A percentile compares a stretch with the other conserved stretches of the same genome.
Conservation (phyloP, 1,140 invertebrate genomes). For the Drosophila nikananu region DNA sequence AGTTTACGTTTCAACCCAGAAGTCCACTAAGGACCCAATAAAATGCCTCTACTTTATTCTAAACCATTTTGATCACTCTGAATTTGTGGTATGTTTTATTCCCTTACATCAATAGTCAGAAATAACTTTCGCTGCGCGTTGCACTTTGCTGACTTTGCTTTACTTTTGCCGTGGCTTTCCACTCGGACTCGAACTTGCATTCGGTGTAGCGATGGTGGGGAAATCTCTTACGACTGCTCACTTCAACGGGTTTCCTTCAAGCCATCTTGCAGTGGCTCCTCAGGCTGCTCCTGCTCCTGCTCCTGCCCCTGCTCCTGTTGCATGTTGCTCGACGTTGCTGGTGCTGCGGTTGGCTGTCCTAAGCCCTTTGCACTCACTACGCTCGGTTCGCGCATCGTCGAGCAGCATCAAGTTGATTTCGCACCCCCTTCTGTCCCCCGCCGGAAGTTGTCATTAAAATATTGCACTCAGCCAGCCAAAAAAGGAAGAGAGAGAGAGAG, state of each 20-base stretch:
- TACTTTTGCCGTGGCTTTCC: constrained; percentile 29
- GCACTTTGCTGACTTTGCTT: constrained; percentile 49
- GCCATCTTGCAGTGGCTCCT: constrained; percentile 11
- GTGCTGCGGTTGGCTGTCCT: constrained; percentile 19
- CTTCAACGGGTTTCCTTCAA: constrained; percentile 52
- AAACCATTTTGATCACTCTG: not conserved
- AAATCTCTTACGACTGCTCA: constrained; percentile 48
- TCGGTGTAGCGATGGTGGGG: not conserved
- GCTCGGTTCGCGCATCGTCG: constrained; percentile 50
- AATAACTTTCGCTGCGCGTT: constrained; percentile 36
- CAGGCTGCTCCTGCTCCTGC: not conserved
- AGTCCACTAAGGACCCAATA: not conserved
- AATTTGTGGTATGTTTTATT: not conserved
- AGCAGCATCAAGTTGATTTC: constrained; percentile 45
- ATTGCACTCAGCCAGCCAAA: constrained; percentile 51
- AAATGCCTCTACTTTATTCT: not conserved
- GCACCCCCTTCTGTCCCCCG: not conserved
- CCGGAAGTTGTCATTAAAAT: constrained; percentile 64
- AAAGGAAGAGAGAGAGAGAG: not conserved
- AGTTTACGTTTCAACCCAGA: not conserved
- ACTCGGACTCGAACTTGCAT: constrained; percentile 3
- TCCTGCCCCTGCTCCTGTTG: constrained; percentile 1
- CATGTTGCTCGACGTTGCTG: not conserved
- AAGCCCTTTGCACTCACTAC: constrained; percentile 42
- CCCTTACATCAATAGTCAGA: not conserved